Conservation (phyloP, 2,888 invertebrate genomes). For the Thereva unica region DNA sequence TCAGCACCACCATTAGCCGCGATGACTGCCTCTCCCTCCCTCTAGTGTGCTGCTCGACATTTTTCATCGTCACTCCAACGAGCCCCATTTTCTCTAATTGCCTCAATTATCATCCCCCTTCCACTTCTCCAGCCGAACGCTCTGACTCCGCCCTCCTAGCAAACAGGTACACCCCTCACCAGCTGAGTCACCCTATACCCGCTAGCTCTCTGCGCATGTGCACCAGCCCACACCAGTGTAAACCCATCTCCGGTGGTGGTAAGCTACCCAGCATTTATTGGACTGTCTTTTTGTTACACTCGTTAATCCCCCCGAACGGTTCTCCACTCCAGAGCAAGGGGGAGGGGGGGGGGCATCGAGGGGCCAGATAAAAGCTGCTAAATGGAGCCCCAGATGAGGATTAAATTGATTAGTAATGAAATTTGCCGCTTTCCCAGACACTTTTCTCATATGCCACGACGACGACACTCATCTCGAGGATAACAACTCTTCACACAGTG, state of each 20-base stretch:
- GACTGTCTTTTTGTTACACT: slow-evolving; percentile 18
- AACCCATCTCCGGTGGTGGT: slow-evolving; percentile 1
- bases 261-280: slow-evolving; percentile 18
- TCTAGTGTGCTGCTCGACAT: slow-evolving; percentile 1
- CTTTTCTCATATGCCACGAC: slow-evolving; percentile 25
- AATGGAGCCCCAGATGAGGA: slow-evolving; percentile 46
- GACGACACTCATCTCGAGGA: slow-evolving; percentile 30
- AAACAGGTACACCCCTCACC: slow-evolving; percentile 14
- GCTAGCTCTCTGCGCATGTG: neutral
- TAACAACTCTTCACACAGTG: slow-evolving; percentile 23
- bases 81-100: slow-evolving; percentile 58
- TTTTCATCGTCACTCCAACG: slow-evolving; percentile 32
- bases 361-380: slow-evolving; percentile 44
- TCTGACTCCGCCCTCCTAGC: neutral
- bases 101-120: slow-evolving; percentile 57
- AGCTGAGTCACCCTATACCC: neutral
- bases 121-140: slow-evolving; percentile 32
- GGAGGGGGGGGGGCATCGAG: slow-evolving; percentile 42
- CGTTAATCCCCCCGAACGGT: slow-evolving; percentile 4
- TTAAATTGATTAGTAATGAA: slow-evolving; percentile 48
- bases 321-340: slow-evolving; percentile 36
- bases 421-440: slow-evolving; percentile 43
- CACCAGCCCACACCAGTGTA: neutral
- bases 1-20: neutral
- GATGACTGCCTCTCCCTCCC: slow-evolving; percentile 19